Percentiles rank a stretch among this genome's conserved stretches.
Conservation (phyloP, 2,888 invertebrate species). For the Hartigia nigra region DNA sequence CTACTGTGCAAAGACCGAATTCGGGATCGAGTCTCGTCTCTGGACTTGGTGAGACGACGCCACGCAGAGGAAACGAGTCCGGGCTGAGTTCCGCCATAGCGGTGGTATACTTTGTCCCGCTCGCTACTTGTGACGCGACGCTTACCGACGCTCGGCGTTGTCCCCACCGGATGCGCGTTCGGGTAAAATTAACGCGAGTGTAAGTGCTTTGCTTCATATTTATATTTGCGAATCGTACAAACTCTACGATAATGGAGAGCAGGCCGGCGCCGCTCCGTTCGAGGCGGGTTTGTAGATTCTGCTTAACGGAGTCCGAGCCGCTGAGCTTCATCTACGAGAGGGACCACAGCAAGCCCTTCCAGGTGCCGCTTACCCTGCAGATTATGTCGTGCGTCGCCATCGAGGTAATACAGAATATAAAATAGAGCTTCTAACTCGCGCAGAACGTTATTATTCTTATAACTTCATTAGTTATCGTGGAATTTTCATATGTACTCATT, state of each 20-base stretch:
- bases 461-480: neutral
- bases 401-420: slow-evolving; percentile 72
- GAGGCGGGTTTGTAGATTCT: slow-evolving; percentile 80
- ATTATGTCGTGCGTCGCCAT: slow-evolving; percentile 82
- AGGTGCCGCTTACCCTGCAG: slow-evolving; percentile 77
- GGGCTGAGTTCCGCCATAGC: slow-evolving; percentile 51
- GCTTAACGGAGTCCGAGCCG: slow-evolving; percentile 74
- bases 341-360: slow-evolving; percentile 70
- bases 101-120: slow-evolving; percentile 51
- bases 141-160: slow-evolving; percentile 65
- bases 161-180: slow-evolving; percentile 34
- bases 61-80: slow-evolving; percentile 43
- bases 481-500: neutral
- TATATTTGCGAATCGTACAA: slow-evolving; percentile 1
- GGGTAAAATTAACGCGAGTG: slow-evolving; percentile 32
- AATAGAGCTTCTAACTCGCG: neutral
- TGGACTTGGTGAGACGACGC: slow-evolving; percentile 35
- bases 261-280: slow-evolving; percentile 72
- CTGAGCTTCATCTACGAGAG: slow-evolving; percentile 76
- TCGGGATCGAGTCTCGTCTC: slow-evolving; percentile 32
- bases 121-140: slow-evolving; percentile 52
- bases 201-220: slow-evolving; percentile 15
- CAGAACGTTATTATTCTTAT: neutral
- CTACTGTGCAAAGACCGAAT: slow-evolving; percentile 44
- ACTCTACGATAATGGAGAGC: slow-evolving; percentile 69